phyloP scores from a whole-genome alignment of 2,113 vertebrate genomes.

The Neolamprologus caudopunctatus region DNA sequence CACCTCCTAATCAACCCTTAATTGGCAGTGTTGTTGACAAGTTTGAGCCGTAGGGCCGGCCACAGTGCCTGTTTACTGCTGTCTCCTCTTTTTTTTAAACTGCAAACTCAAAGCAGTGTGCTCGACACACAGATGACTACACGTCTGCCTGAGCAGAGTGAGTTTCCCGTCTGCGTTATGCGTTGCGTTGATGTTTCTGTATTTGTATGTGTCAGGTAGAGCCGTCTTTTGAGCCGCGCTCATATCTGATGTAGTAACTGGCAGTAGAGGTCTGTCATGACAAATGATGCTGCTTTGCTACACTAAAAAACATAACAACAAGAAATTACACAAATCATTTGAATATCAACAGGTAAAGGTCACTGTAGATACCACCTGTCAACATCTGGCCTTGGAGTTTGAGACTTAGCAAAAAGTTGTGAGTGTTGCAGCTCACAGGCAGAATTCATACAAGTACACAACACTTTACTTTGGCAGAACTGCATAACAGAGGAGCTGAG shows the following conservation, averaged over 20 bases:
- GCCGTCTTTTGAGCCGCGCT: not conserved
- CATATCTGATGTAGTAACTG: not conserved
- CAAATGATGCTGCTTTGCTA: not conserved
- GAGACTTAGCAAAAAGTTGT: not conserved
- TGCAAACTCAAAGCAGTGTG: not conserved
- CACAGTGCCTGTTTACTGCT: conserved; percentile 8
- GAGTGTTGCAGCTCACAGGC: conserved; percentile 2
- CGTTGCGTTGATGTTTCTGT: not conserved
- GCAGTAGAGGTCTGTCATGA: not conserved
- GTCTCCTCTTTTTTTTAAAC: not conserved
- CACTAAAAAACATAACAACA: not conserved
- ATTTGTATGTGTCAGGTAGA: not conserved
- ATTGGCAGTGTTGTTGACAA: conserved; percentile 59
- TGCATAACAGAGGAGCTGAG: not conserved
- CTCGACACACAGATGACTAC: not conserved
- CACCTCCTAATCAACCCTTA: conserved; percentile 55
- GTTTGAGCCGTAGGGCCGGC: conserved; percentile 14
- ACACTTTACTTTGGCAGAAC: conserved; percentile 20
- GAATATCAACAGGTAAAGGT: not conserved
- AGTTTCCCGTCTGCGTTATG: not conserved
- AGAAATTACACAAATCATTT: not conserved
- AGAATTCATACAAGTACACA: conserved; percentile 15
- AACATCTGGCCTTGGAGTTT: conserved; percentile 10
- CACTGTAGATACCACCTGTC: not conserved
- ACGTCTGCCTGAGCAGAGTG: not conserved